Evolutionary conservation across 1,140 invertebrate species (phyloP).

Genomic region (Amphibalanus amphitrite): DNA sequence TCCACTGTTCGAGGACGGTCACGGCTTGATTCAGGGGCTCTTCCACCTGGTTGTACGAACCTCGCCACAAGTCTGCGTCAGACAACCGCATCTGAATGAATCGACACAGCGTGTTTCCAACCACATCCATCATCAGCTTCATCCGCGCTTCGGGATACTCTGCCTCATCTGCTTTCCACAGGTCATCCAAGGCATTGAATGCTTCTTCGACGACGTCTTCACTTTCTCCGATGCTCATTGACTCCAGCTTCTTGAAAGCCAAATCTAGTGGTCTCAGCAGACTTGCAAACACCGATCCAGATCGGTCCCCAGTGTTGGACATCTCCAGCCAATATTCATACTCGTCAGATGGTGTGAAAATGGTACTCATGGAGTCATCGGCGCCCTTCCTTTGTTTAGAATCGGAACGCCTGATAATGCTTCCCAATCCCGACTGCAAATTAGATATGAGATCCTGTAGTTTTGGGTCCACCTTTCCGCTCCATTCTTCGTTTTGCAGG

Average conservation of each 20-base stretch:
- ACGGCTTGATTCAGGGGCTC: slow-evolving; percentile 37
- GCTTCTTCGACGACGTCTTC: slow-evolving; percentile 25
- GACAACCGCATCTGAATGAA: slow-evolving; percentile 26
- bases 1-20: slow-evolving; percentile 56
- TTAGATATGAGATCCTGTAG: slow-evolving; percentile 33
- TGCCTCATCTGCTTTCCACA: slow-evolving; percentile 66
- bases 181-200: slow-evolving; percentile 45
- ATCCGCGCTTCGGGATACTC: slow-evolving; percentile 67
- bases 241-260: slow-evolving; percentile 13
- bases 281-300: not conserved
- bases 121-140: slow-evolving; percentile 65
- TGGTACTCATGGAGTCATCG: not conserved
- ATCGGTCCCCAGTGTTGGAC: not conserved
- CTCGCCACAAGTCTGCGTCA: slow-evolving; percentile 40
- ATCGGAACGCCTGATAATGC: slow-evolving; percentile 10
- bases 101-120: slow-evolving; percentile 39
- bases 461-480: slow-evolving; percentile 32
- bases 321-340: not conserved
- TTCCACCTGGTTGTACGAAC: slow-evolving; percentile 37
- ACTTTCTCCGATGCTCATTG: slow-evolving; percentile 20
- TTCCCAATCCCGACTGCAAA: slow-evolving; percentile 32
- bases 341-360: not conserved
- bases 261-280: slow-evolving; percentile 9
- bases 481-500: slow-evolving; percentile 32
- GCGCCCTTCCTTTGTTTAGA: not conserved